Evolutionary conservation across 2,113 vertebrate species (phyloP).

Genomic region (Epinephelus lanceolatus): DNA sequence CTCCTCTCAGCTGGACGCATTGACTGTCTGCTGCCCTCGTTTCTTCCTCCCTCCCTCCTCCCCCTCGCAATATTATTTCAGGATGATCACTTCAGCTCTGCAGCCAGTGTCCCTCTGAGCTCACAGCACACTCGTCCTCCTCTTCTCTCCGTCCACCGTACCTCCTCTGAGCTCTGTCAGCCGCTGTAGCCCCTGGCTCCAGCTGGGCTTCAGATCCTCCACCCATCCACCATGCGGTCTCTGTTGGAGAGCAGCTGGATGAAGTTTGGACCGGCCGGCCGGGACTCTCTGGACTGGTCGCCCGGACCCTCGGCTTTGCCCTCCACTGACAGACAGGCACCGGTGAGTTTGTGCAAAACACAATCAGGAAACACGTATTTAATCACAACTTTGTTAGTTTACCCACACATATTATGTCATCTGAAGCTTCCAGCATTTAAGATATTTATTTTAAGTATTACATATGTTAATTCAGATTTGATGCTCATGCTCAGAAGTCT

Average conservation of each 20-base stretch:
- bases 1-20: conserved; percentile 31
- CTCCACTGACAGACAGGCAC: conserved; percentile 86
- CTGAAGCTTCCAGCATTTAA: accelerated
- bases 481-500: neutral
- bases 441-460: neutral
- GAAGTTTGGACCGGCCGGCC: conserved; percentile 89
- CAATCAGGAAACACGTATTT: no score
- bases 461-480: neutral
- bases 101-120: conserved; percentile 44
- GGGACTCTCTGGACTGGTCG: conserved; percentile 90
- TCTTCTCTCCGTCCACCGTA: neutral
- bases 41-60: neutral
- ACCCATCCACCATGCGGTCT: conserved; percentile 84
- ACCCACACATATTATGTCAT: no score
- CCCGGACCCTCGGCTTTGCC: conserved; percentile 83
- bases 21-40: conserved; percentile 62
- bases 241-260: conserved; percentile 90
- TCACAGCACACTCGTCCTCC: neutral
- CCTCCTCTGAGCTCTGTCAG: neutral
- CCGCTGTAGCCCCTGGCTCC: conserved; percentile 21
- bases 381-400: no score
- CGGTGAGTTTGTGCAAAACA: conserved; percentile 81
- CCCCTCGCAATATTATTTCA: conserved; percentile 20
- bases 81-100: conserved; percentile 7
- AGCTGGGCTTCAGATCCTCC: conserved; percentile 19